Percentiles rank a stretch among this genome's conserved stretches.
These are phyloP conservation scores for Lepidocyrtoides sp. DNA, from an alignment of 2,888 invertebrate genomes.

Conservation along the genomic window DNA sequence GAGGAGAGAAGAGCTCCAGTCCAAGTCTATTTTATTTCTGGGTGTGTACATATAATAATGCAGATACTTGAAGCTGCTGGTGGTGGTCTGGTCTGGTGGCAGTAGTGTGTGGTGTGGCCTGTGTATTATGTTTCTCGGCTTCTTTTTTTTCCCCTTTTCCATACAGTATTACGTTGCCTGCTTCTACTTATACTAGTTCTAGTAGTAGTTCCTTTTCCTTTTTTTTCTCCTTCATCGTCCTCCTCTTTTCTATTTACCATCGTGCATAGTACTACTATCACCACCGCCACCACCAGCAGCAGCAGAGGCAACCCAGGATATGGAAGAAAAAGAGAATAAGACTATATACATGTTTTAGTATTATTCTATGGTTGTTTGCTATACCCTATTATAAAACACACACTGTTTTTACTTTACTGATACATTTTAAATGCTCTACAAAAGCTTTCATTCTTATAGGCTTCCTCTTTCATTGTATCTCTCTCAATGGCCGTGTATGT, in stretches of 20 bases:
- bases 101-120: slow-evolving; percentile 28
- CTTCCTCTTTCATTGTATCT: slow-evolving; percentile 1
- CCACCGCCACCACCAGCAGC: background rate
- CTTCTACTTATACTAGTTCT: background rate
- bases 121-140: slow-evolving; percentile 33
- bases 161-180: slow-evolving; percentile 16
- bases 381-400: background rate
- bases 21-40: slow-evolving; percentile 73
- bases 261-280: slow-evolving; percentile 19
- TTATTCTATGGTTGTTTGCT: background rate
- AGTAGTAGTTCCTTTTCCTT: background rate
- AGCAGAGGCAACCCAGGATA: background rate
- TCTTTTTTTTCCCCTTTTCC: background rate
- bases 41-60: slow-evolving; percentile 79
- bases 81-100: slow-evolving; percentile 24
- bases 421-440: slow-evolving; percentile 28
- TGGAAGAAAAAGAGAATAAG: background rate
- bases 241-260: slow-evolving; percentile 43
- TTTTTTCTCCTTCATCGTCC: slow-evolving; percentile 33
- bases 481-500: slow-evolving; percentile 40
- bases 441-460: background rate
- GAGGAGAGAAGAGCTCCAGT: slow-evolving; percentile 35
- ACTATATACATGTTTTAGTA: background rate
- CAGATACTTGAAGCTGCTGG: slow-evolving; percentile 67
- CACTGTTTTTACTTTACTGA: slow-evolving; percentile 43